These are phyloP conservation scores for Carettochelys insculpta DNA, from an alignment of 2,113 vertebrate genomes.

Conservation along the genomic window DNA sequence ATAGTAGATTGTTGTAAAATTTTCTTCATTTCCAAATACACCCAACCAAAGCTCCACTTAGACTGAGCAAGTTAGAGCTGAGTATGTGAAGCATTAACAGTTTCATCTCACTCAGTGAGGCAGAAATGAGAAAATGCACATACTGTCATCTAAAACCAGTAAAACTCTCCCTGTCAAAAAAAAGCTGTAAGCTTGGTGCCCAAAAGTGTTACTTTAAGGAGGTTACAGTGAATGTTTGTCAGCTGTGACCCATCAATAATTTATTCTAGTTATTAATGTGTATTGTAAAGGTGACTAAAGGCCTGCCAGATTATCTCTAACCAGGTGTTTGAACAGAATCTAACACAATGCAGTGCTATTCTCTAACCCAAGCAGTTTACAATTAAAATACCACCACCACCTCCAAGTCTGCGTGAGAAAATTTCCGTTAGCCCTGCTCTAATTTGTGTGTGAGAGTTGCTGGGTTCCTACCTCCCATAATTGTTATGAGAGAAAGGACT, in stretches of 20 bases:
- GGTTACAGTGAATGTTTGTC: background rate
- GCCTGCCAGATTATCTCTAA: background rate
- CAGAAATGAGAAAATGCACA: background rate
- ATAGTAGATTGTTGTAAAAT: background rate
- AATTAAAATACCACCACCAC: background rate
- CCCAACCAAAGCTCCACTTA: background rate
- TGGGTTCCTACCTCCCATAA: background rate
- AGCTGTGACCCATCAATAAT: background rate
- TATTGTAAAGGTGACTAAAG: background rate
- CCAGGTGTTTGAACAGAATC: no score
- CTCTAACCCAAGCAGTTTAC: background rate
- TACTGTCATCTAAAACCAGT: background rate
- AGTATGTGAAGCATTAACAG: background rate
- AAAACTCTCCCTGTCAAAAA: background rate
- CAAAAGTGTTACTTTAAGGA: background rate
- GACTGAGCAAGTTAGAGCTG: background rate
- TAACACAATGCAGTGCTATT: no score
- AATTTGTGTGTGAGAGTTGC: background rate
- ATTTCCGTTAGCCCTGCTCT: background rate
- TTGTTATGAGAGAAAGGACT: background rate
- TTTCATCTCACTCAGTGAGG: background rate
- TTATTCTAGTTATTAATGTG: background rate
- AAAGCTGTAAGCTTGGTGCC: background rate
- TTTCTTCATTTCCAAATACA: background rate
- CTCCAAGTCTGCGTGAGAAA: background rate